Evolutionary conservation across 1,140 invertebrate genomes (phyloP), one percentile per base, ranked within the genome.

Genomic region (Drosophila subpulchrella): DNA sequence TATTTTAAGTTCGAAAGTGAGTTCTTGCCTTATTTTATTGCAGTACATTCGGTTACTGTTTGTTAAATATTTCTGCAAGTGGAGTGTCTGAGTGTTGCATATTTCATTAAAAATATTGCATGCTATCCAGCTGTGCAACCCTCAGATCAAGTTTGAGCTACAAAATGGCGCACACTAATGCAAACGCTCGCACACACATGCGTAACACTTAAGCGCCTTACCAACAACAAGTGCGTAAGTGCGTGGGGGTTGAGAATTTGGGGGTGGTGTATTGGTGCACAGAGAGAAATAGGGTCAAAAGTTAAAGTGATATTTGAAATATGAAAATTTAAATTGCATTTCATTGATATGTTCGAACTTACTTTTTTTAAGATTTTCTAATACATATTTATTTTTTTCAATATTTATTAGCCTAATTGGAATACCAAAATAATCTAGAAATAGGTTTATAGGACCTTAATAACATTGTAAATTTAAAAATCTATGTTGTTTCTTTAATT

Each of bases 51-150:
- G n/a, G 11, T 34, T 17, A n/a, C 1, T 36, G 36, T 53, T 17
- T 12, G 11, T n/a, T 30, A 48, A 27, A 30, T 36, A 20, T 53
- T 53, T 66, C 32, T 65, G 38, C 7, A n/a, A 44, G 74, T 59
- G 59, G 13, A 34, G 72, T 27, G 55, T 75, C 55, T 76, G 72
- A 60, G 56, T 77, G 53, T 77, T 88, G 68, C 84, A 84, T 88
- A 89, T 88, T 88, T 88, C 80, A 88, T 88, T 83, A 88, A 88
- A 88, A 88, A 77, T 83, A 88, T 89, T 89, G 84, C 84, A 75
- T 75, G 54, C 42, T 70, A 65, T 55, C 55, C 65, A 47, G 41
- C 61, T 61, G 46, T 60, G 59, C 76, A 71, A 56, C 58, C 75
- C 60, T 57, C 68, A 27, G 32, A 55, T 51, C 34, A 32, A 39